Evolutionary conservation across 2,888 invertebrate species (phyloP), one percentile per base, ranked within the genome.

Genomic region (Volucella zonaria): DNA sequence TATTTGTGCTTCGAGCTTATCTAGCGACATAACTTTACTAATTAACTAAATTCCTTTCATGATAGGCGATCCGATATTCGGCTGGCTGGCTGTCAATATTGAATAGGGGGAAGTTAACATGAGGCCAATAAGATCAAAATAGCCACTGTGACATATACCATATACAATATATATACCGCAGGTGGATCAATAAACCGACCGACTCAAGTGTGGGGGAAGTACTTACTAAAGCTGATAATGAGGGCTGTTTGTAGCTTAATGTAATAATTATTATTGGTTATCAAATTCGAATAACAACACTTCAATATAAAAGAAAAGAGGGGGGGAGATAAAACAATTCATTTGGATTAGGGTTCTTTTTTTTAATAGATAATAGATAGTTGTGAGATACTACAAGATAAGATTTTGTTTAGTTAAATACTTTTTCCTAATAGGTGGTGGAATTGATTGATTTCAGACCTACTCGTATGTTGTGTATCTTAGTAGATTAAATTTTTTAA

Each of bases 11-110:
- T 31, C 38, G 68, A 40, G 56, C 47, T 74, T 64, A 74, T 74
- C 74, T 74, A 66, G 66, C 58, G 40, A 56, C 56, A 23, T 23
- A 64, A 49, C 64, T 66, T 40, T 42, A 45, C 52, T 74, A 74
- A 74, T 74, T 56, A 42, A 73, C 62, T 8, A 73, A 54, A 56
- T 56, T 66, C 56, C 47, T 40, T 56, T 1, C 11, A 14, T 10
- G 64, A 74, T 58, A 56, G 15, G 61, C 42, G 56, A 64, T 11
- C 64, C 66, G 56, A 56, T 74, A 74, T 66, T 66, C 64, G 74
- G 42, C 58, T 74, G 56, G 49, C 58, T 66, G 56, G 56, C 49
- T 31, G 31, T 6, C 31, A 31, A 31, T 6, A 74, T 56, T 23
- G 64, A 47, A 2, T 66, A 23, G 56, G 45, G 9, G 47, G 56